Evolutionary conservation across 53 echinoderm and acorn worm species (phyloP).

Genomic region (Antedon mediterranea): DNA sequence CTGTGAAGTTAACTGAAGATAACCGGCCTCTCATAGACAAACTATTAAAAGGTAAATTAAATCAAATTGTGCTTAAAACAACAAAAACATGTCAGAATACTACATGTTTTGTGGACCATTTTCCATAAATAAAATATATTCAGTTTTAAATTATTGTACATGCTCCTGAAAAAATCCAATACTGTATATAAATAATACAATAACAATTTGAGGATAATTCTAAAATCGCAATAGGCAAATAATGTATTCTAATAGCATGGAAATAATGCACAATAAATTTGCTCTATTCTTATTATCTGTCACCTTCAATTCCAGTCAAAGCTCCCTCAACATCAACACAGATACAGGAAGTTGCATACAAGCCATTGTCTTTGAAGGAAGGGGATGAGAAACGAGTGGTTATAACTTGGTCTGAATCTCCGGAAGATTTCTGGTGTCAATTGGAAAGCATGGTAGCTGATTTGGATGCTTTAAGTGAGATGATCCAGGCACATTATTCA

Average conservation of each 20-base stretch:
- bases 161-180: no score
- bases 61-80: background rate
- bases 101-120: no score
- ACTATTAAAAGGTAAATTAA: background rate
- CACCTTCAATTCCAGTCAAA: background rate
- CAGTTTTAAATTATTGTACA: no score
- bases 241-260: no score
- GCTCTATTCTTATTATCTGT: no score
- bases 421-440: background rate
- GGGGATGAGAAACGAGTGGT: background rate
- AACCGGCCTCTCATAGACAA: background rate
- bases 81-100: no score
- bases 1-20: slow-evolving; percentile 1
- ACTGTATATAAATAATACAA: no score
- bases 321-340: background rate
- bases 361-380: background rate
- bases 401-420: background rate
- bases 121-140: no score
- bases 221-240: no score
- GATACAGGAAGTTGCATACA: background rate
- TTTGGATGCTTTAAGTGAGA: background rate
- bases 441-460: background rate
- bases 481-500: background rate
- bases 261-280: no score
- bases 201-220: no score